phyloP scores from a whole-genome alignment of 2,113 vertebrate genomes.

The Chaetorhynchus papuensis region DNA sequence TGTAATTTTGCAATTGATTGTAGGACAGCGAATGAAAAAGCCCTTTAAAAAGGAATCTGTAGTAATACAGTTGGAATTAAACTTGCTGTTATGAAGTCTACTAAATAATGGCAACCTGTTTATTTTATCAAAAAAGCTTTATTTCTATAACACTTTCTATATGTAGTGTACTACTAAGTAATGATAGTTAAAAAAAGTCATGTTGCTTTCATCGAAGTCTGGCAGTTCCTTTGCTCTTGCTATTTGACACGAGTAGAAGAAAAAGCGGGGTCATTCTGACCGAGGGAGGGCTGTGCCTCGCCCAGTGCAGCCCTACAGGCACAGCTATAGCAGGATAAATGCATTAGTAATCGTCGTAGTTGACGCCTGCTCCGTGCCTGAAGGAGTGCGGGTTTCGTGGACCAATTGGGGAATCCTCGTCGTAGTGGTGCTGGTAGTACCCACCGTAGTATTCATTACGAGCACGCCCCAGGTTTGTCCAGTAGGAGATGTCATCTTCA shows the following conservation, averaged over 20 bases:
- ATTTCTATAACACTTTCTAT: slow-evolving; percentile 44
- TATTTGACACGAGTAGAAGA: not conserved
- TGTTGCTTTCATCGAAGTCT: not conserved
- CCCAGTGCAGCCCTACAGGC: not conserved
- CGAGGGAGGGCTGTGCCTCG: not conserved
- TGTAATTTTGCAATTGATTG: not conserved
- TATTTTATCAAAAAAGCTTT: slow-evolving; percentile 52
- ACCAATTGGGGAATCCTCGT: slow-evolving; percentile 84
- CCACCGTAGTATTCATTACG: slow-evolving; percentile 78
- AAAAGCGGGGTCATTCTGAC: not conserved
- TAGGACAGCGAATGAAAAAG: not conserved
- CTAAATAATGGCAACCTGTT: not conserved
- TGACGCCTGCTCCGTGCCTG: slow-evolving; percentile 86
- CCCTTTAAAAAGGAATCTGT: not conserved
- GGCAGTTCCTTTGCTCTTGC: not conserved
- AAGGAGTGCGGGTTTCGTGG: slow-evolving; percentile 73
- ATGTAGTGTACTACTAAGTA: slow-evolving; percentile 20
- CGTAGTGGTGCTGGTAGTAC: slow-evolving; percentile 86
- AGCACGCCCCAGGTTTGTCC: slow-evolving; percentile 79
- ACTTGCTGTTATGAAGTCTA: not conserved
- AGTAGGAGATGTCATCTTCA: slow-evolving; percentile 88
- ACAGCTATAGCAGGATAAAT: accelerated
- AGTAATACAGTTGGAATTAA: not conserved
- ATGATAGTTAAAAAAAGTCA: not conserved
- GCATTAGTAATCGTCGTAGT: slow-evolving; percentile 88